Percentiles rank a stretch among this genome's conserved stretches.
Evolutionary conservation across 2,888 invertebrate species (phyloP).

Genomic region (Trichogramma dendrolimi): DNA sequence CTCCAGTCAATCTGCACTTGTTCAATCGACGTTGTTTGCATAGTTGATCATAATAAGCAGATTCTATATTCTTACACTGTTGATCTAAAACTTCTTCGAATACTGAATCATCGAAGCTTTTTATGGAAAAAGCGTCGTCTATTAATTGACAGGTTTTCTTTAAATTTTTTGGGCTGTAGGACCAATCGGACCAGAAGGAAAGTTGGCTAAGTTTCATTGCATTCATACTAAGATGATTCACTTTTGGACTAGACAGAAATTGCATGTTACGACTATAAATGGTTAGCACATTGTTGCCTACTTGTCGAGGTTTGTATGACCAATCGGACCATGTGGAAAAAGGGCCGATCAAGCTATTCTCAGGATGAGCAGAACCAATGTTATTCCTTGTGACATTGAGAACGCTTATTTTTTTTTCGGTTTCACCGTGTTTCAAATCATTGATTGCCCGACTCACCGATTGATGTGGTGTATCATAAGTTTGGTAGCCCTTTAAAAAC

Average conservation of each 20-base stretch:
- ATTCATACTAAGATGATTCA: constrained; percentile 5
- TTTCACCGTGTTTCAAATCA: neutral
- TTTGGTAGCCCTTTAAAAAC: neutral
- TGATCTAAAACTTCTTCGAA: too few relatives aligned
- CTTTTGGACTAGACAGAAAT: constrained; percentile 3
- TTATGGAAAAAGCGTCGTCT: too few relatives aligned
- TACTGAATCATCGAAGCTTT: too few relatives aligned
- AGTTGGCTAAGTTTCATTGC: constrained; percentile 25
- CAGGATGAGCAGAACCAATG: neutral
- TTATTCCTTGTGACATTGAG: neutral
- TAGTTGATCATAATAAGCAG: neutral
- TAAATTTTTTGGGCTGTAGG: constrained; percentile 21
- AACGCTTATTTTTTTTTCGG: neutral
- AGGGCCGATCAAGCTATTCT: constrained; percentile 2
- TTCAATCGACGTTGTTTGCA: constrained; percentile 5
- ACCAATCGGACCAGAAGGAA: constrained; percentile 45
- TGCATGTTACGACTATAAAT: neutral
- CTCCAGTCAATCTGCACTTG: constrained; percentile 16
- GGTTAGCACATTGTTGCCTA: neutral
- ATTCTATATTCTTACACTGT: neutral
- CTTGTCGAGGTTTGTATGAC: constrained; percentile 12
- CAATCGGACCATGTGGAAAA: constrained; percentile 25
- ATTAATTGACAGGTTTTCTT: neutral
- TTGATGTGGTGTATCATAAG: neutral
- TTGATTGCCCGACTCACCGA: constrained; percentile 28